phyloP scores from a whole-genome alignment of 2,888 invertebrate species.

The Epinotia brunnichana region DNA sequence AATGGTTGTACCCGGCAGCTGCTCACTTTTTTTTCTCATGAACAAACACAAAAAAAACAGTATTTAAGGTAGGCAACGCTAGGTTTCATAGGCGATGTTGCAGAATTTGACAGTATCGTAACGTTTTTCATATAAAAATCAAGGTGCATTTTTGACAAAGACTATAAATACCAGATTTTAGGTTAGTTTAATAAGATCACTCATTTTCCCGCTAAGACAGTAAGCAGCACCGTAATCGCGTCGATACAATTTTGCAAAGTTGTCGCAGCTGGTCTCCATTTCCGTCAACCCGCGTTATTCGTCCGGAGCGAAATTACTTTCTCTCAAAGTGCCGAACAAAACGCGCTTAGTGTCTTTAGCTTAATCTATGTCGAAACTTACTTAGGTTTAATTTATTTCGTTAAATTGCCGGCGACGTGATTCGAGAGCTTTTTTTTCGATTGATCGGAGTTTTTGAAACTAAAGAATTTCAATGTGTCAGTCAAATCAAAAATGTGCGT shows the following conservation, averaged over 20 bases:
- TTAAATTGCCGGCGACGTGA: slow-evolving; percentile 16
- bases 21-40: no score
- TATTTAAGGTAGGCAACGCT: no score
- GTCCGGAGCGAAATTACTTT: slow-evolving; percentile 40
- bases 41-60: no score
- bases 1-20: no score
- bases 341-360: slow-evolving; percentile 30
- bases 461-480: no score
- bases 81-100: no score
- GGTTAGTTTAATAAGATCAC: background rate
- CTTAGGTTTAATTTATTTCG: slow-evolving; percentile 28
- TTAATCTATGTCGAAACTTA: slow-evolving; percentile 37
- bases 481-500: background rate
- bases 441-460: background rate
- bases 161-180: background rate
- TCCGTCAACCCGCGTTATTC: slow-evolving; percentile 42
- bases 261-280: slow-evolving; percentile 41
- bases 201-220: slow-evolving; percentile 26
- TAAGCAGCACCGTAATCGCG: slow-evolving; percentile 25
- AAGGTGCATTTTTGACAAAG: background rate
- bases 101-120: no score
- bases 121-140: background rate
- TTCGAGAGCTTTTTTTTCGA: background rate
- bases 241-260: slow-evolving; percentile 41
- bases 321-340: slow-evolving; percentile 42